A percentile compares a stretch with the other conserved stretches of the same genome.
Conservation (phyloP, 2,113 vertebrate species). For the Falco punctatus region DNA sequence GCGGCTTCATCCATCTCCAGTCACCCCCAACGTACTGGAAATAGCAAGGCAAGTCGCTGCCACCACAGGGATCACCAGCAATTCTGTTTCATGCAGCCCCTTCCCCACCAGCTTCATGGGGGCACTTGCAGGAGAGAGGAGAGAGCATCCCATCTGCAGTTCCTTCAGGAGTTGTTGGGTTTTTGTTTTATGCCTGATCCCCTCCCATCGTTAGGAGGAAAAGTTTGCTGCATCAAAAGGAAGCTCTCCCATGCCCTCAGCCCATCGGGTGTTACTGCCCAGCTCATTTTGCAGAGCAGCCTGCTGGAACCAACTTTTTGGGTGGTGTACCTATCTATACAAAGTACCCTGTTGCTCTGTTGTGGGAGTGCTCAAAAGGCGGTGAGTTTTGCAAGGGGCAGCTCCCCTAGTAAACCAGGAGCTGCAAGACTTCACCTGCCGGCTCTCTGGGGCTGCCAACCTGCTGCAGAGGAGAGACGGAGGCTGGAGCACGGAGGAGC, state of each 20-base stretch:
- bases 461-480: not conserved
- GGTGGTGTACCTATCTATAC: not conserved
- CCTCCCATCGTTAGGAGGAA: not conserved
- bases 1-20: not conserved
- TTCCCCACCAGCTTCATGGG: fast-evolving
- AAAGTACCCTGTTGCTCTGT: not conserved
- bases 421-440: not conserved
- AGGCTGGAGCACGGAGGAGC: not conserved
- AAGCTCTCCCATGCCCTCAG: not conserved
- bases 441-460: not conserved
- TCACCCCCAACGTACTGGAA: not conserved
- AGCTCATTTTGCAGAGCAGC: not conserved
- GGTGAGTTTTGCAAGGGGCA: not conserved
- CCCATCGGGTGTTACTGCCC: fast-evolving
- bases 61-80: fast-evolving
- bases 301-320: too few species aligned
- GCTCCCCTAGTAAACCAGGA: not conserved
- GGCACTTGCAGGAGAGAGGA: not conserved
- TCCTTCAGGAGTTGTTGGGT: not conserved
- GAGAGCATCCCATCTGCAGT: fast-evolving
- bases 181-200: not conserved
- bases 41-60: not conserved
- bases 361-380: not conserved
- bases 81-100: not conserved
- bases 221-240: not conserved